Base-by-base conservation (phyloP, 2,797 vertebrate genomes). In the Anguilla anguilla region DNA sequence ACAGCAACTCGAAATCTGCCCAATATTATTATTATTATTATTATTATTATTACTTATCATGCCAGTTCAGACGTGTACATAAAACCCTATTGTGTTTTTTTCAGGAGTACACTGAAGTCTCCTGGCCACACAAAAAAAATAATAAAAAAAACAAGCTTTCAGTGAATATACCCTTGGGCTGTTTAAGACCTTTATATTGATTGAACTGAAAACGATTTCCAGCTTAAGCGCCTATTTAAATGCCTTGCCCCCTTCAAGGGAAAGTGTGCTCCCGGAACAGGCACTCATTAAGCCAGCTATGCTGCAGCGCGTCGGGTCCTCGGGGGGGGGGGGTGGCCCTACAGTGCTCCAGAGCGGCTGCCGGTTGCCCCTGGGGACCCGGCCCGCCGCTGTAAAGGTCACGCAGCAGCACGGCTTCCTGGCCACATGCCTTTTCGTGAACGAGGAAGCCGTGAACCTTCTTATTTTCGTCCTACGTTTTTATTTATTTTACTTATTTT, bases 101-200 rank as follows among this genome's bases (percentile, higher is more conserved):
- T 77, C 59, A 83, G 79, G n/a, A 64, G 31, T 85, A 43, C n/a
- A 88, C 69, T 28, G 43, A 84, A 28, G 51, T 83, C 10, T 28
- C n/a, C 3, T 77, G 5, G 39, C 15, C 17, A 10, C 2, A 5
- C n/a, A 19, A 43, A 77, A 43, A 77, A 72, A 31, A n/a, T n/a
- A n/a, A n/a, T 22, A 72, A 72, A 69, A 25, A 72, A 72, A 28
- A 28, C 49, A 57, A 72, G 72, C 22, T 9, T 53, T 53, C 83
- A 28, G 31, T 49, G 64, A 69, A 53, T 82, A 43, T 83, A 61
- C 86, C 88, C 64, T 81, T 22, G 35, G 83, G 86, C 69, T 85
- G 83, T 87, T 86, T 87, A 86, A 87, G 86, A 81, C 86, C 88
- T 85, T 87, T 85, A 83, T 51, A 89, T 81, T 85, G 86, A 89